Evolutionary conservation across 2,113 vertebrate genomes (phyloP).

Genomic region (Scopus umbretta): DNA sequence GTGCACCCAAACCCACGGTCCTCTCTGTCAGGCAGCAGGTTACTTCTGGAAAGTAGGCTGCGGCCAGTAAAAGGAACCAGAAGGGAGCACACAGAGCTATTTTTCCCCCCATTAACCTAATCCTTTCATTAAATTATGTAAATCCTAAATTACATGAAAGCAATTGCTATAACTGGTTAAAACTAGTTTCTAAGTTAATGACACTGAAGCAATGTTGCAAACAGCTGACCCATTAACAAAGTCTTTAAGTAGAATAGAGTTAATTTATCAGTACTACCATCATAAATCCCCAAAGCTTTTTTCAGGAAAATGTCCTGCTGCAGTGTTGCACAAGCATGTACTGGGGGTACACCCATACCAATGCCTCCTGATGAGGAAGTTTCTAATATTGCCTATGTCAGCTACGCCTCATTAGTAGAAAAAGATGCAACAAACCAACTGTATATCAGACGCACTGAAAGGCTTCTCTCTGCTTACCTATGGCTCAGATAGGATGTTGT

Average conservation of each 20-base stretch:
- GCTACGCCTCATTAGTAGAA: neutral
- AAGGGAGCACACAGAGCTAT: neutral
- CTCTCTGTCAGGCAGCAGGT: neutral
- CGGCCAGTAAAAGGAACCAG: neutral
- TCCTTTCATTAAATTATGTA: slow-evolving; percentile 46
- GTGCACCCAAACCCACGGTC: neutral
- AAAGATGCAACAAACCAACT: neutral
- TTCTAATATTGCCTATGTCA: neutral
- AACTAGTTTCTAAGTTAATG: slow-evolving; percentile 34
- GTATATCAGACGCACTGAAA: neutral
- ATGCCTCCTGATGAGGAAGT: neutral
- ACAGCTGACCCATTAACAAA: slow-evolving; percentile 29
- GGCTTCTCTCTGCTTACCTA: neutral
- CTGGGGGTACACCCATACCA: neutral
- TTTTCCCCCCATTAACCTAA: slow-evolving; percentile 27
- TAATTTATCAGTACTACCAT: neutral
- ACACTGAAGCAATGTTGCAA: slow-evolving; percentile 10
- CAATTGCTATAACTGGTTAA: slow-evolving; percentile 15
- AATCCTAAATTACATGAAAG: slow-evolving; percentile 27
- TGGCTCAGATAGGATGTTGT: neutral
- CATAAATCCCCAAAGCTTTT: neutral
- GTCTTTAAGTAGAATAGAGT: slow-evolving; percentile 4
- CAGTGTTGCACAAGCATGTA: neutral
- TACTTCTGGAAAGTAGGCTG: slow-evolving; percentile 4
- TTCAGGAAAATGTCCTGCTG: neutral